These are phyloP conservation scores for Notodonta dromedarius DNA, from an alignment of 2,888 invertebrate species.

Conservation along the genomic window DNA sequence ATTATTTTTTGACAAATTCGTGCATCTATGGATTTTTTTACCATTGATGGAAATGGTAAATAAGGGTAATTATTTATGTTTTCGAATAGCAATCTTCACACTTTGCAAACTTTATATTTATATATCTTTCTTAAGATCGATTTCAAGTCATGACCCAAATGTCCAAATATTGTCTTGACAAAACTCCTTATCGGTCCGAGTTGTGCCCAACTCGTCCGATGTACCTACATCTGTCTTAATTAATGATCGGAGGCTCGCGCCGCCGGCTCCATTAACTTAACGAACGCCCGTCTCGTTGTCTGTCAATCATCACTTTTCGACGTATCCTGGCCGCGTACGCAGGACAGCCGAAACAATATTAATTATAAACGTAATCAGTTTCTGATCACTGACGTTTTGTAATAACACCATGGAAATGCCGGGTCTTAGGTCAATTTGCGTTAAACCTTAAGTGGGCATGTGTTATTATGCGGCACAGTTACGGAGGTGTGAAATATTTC, in stretches of 20 bases:
- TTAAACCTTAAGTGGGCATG: background rate
- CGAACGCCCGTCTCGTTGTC: conserved; percentile 57
- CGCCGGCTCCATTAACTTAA: conserved; percentile 56
- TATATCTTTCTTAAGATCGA: background rate
- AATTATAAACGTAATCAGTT: conserved; percentile 39
- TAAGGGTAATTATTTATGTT: too few relatives aligned
- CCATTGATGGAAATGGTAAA: too few relatives aligned
- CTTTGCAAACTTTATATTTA: too few relatives aligned
- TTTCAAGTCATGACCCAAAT: background rate
- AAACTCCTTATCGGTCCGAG: conserved; percentile 14
- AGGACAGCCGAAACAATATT: conserved; percentile 39
- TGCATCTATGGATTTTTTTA: too few relatives aligned
- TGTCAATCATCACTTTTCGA: conserved; percentile 53
- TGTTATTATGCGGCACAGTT: background rate
- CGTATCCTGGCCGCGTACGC: conserved; percentile 36
- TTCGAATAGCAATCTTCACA: too few relatives aligned
- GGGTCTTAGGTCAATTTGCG: background rate
- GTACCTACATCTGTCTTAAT: conserved; percentile 54
- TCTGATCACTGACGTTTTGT: conserved; percentile 25
- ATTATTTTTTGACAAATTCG: too few relatives aligned
- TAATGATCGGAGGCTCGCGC: conserved; percentile 44
- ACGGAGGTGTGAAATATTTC: background rate
- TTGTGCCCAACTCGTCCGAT: conserved; percentile 22
- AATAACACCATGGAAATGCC: conserved; percentile 18
- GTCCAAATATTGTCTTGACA: background rate